Percentiles rank a stretch among this genome's conserved stretches.
Evolutionary conservation across 2,797 vertebrate species (phyloP).

Genomic region (Tachyglossus aculeatus): DNA sequence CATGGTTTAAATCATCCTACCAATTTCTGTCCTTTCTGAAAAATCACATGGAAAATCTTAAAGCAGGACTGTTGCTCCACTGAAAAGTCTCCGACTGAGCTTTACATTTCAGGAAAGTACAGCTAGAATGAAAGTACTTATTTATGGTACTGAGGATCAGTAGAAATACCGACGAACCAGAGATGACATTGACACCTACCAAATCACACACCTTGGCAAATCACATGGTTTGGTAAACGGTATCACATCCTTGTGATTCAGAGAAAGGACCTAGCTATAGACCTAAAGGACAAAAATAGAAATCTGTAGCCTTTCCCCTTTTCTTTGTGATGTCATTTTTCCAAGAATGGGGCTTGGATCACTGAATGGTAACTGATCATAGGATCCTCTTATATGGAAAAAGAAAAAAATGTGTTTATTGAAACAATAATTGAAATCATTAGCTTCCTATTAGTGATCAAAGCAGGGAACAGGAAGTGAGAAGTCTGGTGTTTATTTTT

Average conservation of each 20-base stretch:
- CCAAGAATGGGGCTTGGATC: neutral
- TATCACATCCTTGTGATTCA: too few species aligned
- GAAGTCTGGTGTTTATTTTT: neutral
- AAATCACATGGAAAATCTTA: neutral
- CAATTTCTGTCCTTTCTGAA: neutral
- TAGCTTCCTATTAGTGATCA: neutral
- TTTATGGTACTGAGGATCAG: constrained; percentile 31
- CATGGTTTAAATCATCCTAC: neutral
- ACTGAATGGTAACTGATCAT: neutral
- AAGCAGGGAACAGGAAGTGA: neutral
- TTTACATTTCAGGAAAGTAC: constrained; percentile 22
- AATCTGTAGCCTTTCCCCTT: neutral
- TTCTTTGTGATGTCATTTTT: neutral
- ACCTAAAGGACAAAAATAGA: neutral
- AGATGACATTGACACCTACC: neutral
- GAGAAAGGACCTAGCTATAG: too few species aligned
- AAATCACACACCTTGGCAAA: constrained; percentile 1
- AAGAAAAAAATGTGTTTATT: neutral
- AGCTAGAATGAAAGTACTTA: constrained; percentile 5
- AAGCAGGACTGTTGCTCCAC: neutral
- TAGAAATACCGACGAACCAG: constrained; percentile 43
- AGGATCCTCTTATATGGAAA: neutral
- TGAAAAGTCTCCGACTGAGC: constrained; percentile 2
- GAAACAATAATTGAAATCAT: neutral
- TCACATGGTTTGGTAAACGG: neutral